A percentile compares a stretch with the other conserved stretches of the same genome.
phyloP scores from a whole-genome alignment of 2,113 vertebrate species.

The Peromyscus polionotus region DNA sequence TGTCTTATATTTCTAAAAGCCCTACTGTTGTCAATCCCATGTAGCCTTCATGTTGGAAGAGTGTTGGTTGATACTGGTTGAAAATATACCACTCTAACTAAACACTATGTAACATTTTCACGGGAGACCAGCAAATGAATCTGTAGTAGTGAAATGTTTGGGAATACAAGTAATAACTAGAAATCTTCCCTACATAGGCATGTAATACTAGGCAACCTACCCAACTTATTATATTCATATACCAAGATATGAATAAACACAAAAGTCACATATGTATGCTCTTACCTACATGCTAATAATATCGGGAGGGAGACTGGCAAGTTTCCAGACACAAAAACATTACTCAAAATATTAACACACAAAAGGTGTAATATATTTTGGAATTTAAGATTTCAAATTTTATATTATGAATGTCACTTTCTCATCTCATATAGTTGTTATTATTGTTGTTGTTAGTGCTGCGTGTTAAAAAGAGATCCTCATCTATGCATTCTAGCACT shows the following conservation, averaged over 20 bases:
- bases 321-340: not conserved
- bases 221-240: not conserved
- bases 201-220: not conserved
- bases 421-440: not conserved
- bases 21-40: not conserved
- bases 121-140: constrained; percentile 7
- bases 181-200: not conserved
- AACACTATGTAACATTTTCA: not conserved
- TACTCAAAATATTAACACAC: not conserved
- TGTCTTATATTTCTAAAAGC: not conserved
- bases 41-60: not conserved
- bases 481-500: not conserved
- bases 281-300: not conserved
- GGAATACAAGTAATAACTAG: not conserved
- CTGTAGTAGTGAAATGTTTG: constrained; percentile 2
- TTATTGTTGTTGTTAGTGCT: not conserved
- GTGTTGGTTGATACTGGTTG: not conserved
- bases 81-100: not conserved
- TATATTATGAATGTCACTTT: not conserved
- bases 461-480: not conserved
- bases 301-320: not conserved
- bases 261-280: not conserved
- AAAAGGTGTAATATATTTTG: not conserved
- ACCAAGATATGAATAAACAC: not conserved
- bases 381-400: not conserved